A percentile compares a stretch with the other conserved stretches of the same genome.
Evolutionary conservation across 37 sponge, comb jelly and placozoan genomes (phyloP).

Genomic region (Lycopodina hypogea): DNA sequence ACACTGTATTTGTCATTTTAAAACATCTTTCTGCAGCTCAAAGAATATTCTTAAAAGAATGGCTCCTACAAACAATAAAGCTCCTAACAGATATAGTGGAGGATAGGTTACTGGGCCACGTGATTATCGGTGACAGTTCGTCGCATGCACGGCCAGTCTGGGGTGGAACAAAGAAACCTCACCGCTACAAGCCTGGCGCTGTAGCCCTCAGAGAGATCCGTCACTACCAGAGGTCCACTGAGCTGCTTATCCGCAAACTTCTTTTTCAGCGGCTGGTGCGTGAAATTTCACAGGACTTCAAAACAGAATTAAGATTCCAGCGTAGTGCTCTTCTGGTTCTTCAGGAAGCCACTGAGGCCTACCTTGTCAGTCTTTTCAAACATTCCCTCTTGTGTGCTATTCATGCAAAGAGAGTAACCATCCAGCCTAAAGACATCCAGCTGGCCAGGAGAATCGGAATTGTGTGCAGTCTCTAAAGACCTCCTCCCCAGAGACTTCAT

Average conservation of each 20-base stretch:
- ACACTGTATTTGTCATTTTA: too few relatives aligned
- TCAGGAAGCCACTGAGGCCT: conserved; percentile 94
- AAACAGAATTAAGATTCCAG: conserved; percentile 91
- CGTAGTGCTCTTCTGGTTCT: conserved; percentile 84
- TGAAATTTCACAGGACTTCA: conserved; percentile 91
- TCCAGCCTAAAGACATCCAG: conserved; percentile 99
- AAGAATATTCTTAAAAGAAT: conserved; percentile 22
- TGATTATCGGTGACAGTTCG: conserved; percentile 86
- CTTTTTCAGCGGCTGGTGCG: conserved; percentile 90
- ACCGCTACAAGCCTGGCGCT: conserved; percentile 92
- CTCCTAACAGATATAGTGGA: conserved; percentile 89
- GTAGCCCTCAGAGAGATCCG: conserved; percentile 91
- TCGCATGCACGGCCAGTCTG: conserved; percentile 86
- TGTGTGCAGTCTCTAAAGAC: too few relatives aligned
- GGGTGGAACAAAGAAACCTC: conserved; percentile 91
- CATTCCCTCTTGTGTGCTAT: conserved; percentile 97
- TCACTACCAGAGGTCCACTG: conserved; percentile 94
- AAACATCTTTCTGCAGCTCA: too few relatives aligned
- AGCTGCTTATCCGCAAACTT: conserved; percentile 85
- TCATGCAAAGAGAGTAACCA: conserved; percentile 98
- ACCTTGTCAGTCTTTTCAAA: conserved; percentile 95
- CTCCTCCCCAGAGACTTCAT: too few relatives aligned
- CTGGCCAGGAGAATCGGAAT: conserved; percentile 95
- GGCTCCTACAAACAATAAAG: conserved; percentile 92
- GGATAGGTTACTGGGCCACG: conserved; percentile 90